Evolutionary conservation across 2,113 vertebrate species (phyloP).

Genomic region (Etheostoma spectabile): DNA sequence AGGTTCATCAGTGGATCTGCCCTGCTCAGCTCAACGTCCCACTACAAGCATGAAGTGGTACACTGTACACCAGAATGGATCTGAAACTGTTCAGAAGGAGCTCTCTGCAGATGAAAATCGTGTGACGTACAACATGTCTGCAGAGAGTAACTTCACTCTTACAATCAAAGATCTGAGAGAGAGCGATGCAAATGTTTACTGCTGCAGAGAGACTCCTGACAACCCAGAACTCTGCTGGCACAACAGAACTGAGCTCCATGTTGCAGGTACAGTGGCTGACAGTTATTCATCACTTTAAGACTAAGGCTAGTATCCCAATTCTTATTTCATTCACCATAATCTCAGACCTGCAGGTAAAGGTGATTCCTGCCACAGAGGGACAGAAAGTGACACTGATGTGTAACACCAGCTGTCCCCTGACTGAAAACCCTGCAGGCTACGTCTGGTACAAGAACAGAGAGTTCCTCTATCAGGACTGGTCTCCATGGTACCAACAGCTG

Average conservation of each 20-base stretch:
- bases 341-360: not conserved
- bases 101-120: not conserved
- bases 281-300: not conserved
- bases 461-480: slow-evolving; percentile 58
- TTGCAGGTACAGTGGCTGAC: slow-evolving; percentile 16
- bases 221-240: not conserved
- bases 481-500: slow-evolving; percentile 52
- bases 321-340: no score
- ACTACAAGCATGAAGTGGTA: not conserved
- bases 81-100: accelerated
- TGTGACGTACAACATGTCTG: not conserved
- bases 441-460: slow-evolving; percentile 61
- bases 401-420: slow-evolving; percentile 27
- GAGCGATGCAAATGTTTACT: slow-evolving; percentile 11
- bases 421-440: slow-evolving; percentile 43
- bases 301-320: no score
- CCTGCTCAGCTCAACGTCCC: not conserved
- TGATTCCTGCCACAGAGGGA: slow-evolving; percentile 21
- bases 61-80: accelerated
- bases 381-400: slow-evolving; percentile 10
- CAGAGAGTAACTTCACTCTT: not conserved
- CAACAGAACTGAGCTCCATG: not conserved
- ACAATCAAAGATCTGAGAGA: slow-evolving; percentile 16
- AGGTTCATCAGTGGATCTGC: slow-evolving; percentile 5
- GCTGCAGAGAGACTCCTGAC: not conserved